Evolutionary conservation across 2,888 invertebrate genomes (phyloP).

Genomic region (Agonopterix heracliana): DNA sequence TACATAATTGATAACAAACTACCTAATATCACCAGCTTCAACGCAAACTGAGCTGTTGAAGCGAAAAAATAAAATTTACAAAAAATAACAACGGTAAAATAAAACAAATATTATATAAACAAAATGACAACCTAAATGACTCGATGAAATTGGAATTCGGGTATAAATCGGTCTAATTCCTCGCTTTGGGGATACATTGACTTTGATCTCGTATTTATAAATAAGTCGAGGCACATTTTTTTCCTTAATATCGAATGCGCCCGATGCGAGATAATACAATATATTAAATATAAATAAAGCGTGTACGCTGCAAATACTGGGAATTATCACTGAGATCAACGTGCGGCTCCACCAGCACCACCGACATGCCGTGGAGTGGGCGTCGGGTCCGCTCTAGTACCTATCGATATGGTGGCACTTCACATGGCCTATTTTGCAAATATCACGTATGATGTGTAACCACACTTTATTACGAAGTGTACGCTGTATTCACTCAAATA

Average conservation of each 20-base stretch:
- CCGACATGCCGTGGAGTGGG: neutral
- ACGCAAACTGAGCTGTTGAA: slow-evolving; percentile 34
- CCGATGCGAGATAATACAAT: neutral
- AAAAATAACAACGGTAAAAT: slow-evolving; percentile 67
- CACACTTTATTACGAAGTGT: too few species aligned
- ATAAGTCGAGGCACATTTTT: neutral
- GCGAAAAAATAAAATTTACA: slow-evolving; percentile 63
- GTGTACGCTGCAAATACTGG: slow-evolving; percentile 26
- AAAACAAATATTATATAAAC: slow-evolving; percentile 57
- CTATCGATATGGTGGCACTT: too few species aligned
- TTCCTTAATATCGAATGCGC: neutral
- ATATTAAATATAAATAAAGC: slow-evolving; percentile 11
- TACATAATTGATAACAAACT: slow-evolving; percentile 46
- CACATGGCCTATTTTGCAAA: too few species aligned
- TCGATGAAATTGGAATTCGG: slow-evolving; percentile 41
- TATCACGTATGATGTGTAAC: too few species aligned
- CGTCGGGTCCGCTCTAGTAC: slow-evolving; percentile 3
- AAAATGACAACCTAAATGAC: slow-evolving; percentile 29
- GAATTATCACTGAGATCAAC: slow-evolving; percentile 47
- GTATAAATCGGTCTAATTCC: slow-evolving; percentile 21
- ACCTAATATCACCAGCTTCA: slow-evolving; percentile 68
- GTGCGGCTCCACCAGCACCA: neutral
- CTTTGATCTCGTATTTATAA: neutral
- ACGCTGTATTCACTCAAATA: too few species aligned
- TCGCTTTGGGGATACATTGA: neutral